Evolutionary conservation across 2,888 invertebrate genomes (phyloP).

Genomic region (Papilio elwesi): DNA sequence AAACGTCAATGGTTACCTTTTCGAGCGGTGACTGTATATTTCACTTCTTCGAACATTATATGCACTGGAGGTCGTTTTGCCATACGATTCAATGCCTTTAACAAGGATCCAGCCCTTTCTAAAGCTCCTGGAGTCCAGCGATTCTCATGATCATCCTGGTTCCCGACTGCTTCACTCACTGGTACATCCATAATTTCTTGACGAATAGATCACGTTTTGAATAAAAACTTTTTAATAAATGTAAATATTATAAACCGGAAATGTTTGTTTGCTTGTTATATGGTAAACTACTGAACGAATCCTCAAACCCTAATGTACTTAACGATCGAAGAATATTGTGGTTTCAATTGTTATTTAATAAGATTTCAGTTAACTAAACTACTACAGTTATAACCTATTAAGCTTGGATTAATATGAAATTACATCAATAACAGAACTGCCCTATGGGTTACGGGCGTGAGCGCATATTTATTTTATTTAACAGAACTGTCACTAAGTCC

Average conservation of each 20-base stretch:
- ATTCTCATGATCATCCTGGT: conserved; percentile 46
- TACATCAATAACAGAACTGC: not conserved
- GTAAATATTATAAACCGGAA: not conserved
- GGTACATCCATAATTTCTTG: not conserved
- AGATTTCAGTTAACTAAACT: too few relatives aligned
- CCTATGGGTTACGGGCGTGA: too few relatives aligned
- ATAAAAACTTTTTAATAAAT: not conserved
- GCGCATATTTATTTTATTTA: too few relatives aligned
- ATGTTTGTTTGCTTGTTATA: not conserved
- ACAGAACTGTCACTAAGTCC: not conserved
- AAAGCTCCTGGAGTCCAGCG: conserved; percentile 78
- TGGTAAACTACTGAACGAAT: too few relatives aligned
- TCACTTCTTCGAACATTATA: conserved; percentile 84
- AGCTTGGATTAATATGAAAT: not conserved
- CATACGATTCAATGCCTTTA: conserved; percentile 81
- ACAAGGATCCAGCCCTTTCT: conserved; percentile 76
- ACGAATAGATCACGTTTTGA: not conserved
- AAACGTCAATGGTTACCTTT: conserved; percentile 60
- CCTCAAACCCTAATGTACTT: too few relatives aligned
- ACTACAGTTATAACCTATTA: not conserved
- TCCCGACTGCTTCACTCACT: not conserved
- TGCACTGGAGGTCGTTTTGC: conserved; percentile 85
- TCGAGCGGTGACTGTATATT: conserved; percentile 77
- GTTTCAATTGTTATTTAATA: too few relatives aligned
- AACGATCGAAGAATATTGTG: too few relatives aligned